phyloP scores from a whole-genome alignment of 2,888 invertebrate species.

The Tenthredo distinguenda region DNA sequence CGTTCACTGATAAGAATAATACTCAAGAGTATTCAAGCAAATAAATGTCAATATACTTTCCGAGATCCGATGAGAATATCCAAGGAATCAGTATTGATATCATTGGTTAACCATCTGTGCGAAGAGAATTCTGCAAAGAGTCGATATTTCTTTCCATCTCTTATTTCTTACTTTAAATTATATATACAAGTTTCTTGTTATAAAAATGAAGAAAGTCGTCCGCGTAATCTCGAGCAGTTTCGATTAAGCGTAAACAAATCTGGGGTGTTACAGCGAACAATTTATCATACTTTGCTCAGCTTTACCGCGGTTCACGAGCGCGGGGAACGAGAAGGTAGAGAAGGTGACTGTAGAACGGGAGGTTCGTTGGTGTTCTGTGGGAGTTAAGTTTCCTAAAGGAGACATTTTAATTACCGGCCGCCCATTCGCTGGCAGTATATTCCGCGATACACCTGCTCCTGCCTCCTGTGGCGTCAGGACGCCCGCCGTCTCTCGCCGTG shows the following conservation, averaged over 20 bases:
- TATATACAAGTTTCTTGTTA: neutral
- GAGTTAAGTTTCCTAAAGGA: slow-evolving; percentile 67
- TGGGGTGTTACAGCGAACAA: slow-evolving; percentile 39
- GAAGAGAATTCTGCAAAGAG: neutral
- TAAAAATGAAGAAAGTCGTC: slow-evolving; percentile 1
- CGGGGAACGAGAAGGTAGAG: slow-evolving; percentile 20
- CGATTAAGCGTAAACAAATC: slow-evolving; percentile 50
- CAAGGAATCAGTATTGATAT: neutral
- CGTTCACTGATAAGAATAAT: slow-evolving; percentile 32
- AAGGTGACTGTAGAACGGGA: slow-evolving; percentile 29
- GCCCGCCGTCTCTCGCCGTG: slow-evolving; percentile 39
- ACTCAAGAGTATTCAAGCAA: slow-evolving; percentile 19
- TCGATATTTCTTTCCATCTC: neutral
- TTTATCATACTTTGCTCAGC: slow-evolving; percentile 54
- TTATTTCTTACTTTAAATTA: neutral
- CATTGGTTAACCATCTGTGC: neutral
- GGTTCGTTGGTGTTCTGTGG: slow-evolving; percentile 35
- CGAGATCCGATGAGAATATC: neutral
- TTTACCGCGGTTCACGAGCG: slow-evolving; percentile 33
- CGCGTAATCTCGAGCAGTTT: slow-evolving; percentile 20
- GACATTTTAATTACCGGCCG: slow-evolving; percentile 73
- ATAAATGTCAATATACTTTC: slow-evolving; percentile 25
- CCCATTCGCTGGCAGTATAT: slow-evolving; percentile 67
- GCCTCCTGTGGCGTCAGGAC: slow-evolving; percentile 64
- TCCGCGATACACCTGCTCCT: slow-evolving; percentile 71